Evolutionary conservation across 2,888 invertebrate genomes (phyloP).

Genomic region (Macrophya annulata): DNA sequence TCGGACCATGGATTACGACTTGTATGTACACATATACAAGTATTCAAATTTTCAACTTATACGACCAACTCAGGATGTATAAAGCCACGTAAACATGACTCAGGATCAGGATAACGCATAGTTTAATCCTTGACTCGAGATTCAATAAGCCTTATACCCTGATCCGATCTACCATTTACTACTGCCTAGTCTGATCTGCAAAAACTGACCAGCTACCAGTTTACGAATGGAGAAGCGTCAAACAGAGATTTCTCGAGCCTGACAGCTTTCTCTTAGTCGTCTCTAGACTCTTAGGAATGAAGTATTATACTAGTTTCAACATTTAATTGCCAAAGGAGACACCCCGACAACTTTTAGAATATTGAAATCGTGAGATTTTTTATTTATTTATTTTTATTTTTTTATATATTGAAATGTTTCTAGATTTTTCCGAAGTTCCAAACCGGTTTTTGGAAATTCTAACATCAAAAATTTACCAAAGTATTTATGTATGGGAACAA

Average conservation of each 20-base stretch:
- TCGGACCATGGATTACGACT: slow-evolving; percentile 64
- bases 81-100: slow-evolving; percentile 4
- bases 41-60: slow-evolving; percentile 28
- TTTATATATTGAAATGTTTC: background rate
- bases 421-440: background rate
- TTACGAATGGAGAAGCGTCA: slow-evolving; percentile 31
- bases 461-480: background rate
- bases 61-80: background rate
- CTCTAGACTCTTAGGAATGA: slow-evolving; percentile 26
- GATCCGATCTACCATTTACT: background rate
- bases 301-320: slow-evolving; percentile 1
- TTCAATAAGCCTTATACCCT: background rate
- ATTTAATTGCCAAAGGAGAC: slow-evolving; percentile 1
- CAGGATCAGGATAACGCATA: background rate
- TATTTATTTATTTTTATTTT: background rate
- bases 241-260: slow-evolving; percentile 41
- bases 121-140: slow-evolving; percentile 13
- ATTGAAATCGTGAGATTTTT: background rate
- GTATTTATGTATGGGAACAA: background rate
- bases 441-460: background rate
- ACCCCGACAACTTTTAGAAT: background rate
- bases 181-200: slow-evolving; percentile 1
- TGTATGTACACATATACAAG: background rate
- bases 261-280: slow-evolving; percentile 45
- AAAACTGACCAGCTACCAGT: slow-evolving; percentile 34